These are phyloP conservation scores for Ostrea edulis DNA, from an alignment of 1,140 invertebrate genomes.

Conservation along the genomic window DNA sequence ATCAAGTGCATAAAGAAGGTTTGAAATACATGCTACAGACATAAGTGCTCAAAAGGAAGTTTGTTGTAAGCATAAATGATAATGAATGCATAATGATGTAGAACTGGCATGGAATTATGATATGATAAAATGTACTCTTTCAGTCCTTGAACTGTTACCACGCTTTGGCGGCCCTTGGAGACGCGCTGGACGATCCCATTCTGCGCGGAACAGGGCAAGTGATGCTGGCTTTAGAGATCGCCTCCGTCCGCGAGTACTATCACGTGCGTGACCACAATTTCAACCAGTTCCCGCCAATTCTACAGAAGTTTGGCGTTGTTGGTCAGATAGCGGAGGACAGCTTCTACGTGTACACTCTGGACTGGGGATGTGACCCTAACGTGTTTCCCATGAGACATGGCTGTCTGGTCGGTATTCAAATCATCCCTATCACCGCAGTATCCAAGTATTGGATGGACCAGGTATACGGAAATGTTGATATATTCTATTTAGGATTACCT, in stretches of 20 bases:
- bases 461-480: conserved; percentile 49
- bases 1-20: no score
- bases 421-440: conserved; percentile 71
- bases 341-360: conserved; percentile 70
- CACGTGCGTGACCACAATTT: conserved; percentile 71
- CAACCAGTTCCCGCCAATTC: conserved; percentile 67
- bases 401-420: conserved; percentile 72
- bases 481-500: not conserved
- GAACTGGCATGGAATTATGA: not conserved
- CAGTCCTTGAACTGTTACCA: conserved; percentile 73
- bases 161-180: conserved; percentile 70
- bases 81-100: no score
- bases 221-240: conserved; percentile 68
- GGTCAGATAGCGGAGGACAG: conserved; percentile 69
- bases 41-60: no score
- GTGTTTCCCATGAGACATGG: conserved; percentile 73
- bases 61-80: no score
- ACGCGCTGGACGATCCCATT: conserved; percentile 63
- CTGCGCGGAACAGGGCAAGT: conserved; percentile 67
- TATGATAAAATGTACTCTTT: not conserved
- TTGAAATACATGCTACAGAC: no score
- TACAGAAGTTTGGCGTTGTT: conserved; percentile 66
- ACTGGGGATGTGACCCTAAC: conserved; percentile 73
- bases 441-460: conserved; percentile 73
- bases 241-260: conserved; percentile 72